Conservation (phyloP, 1,140 invertebrate genomes). For the Drosophila guanche region DNA sequence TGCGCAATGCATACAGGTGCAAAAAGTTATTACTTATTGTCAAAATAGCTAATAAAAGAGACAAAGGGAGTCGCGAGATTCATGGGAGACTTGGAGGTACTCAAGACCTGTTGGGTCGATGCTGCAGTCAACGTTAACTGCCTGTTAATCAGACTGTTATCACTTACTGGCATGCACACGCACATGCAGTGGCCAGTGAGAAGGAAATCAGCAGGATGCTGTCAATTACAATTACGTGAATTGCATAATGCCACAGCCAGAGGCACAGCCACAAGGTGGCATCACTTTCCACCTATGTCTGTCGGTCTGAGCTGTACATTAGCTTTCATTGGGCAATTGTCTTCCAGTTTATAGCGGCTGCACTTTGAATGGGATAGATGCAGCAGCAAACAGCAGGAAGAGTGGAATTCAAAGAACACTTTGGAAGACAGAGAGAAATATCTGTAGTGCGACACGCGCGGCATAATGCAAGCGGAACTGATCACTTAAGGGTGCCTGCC, state of each 20-base stretch:
- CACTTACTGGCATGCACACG: background rate
- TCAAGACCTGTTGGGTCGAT: constrained; percentile 9
- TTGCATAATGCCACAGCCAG: constrained; percentile 33
- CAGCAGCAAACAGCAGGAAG: constrained; percentile 14
- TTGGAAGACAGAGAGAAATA: constrained; percentile 31
- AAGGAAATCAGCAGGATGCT: constrained; percentile 57
- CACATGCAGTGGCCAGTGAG: constrained; percentile 11
- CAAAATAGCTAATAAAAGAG: constrained; percentile 14
- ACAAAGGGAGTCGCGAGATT: background rate
- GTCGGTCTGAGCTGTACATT: constrained; percentile 15
- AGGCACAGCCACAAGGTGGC: constrained; percentile 44
- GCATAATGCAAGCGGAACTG: constrained; percentile 68
- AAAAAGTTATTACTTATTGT: background rate
- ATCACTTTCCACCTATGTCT: constrained; percentile 27
- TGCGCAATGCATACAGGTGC: background rate
- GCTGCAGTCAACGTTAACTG: constrained; percentile 6
- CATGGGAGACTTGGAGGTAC: background rate
- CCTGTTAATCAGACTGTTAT: constrained; percentile 30
- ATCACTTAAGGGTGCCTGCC: constrained; percentile 62
- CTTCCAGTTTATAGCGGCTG: constrained; percentile 53
- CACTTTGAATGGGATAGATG: constrained; percentile 40
- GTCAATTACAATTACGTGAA: constrained; percentile 71
- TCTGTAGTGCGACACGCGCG: constrained; percentile 16
- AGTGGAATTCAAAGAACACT: constrained; percentile 10
- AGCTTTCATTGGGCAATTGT: constrained; percentile 67